Evolutionary conservation across 2,888 invertebrate species (phyloP).

Genomic region (Rhaphigaster nebulosa): DNA sequence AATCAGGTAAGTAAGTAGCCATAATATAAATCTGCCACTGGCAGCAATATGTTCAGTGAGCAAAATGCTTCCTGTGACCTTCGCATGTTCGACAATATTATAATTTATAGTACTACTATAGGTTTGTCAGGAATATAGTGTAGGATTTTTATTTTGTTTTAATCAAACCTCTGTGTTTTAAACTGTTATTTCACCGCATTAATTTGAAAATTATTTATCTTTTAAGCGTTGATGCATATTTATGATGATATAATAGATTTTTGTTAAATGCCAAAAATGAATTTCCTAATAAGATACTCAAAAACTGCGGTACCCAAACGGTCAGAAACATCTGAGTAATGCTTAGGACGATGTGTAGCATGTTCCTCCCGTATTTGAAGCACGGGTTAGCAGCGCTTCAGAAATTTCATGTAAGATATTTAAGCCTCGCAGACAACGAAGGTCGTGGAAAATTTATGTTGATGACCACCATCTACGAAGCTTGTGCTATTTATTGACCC

Average conservation of each 20-base stretch:
- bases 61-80: not conserved
- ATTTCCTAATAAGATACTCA: too few relatives aligned
- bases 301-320: too few relatives aligned
- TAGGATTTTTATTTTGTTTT: not conserved
- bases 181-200: too few relatives aligned
- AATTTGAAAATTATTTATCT: too few relatives aligned
- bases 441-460: slow-evolving; percentile 19
- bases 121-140: not conserved
- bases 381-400: not conserved
- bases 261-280: too few relatives aligned
- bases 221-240: too few relatives aligned
- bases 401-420: not conserved
- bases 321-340: too few relatives aligned
- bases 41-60: not conserved
- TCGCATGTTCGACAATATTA: not conserved
- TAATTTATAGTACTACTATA: not conserved
- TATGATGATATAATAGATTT: too few relatives aligned
- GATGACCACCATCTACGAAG: not conserved
- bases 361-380: not conserved
- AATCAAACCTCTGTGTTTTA: not conserved
- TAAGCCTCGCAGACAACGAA: not conserved
- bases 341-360: too few relatives aligned
- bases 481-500: not conserved
- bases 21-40: not conserved
- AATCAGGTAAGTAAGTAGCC: not conserved